Evolutionary conservation across 2,113 vertebrate genomes (phyloP).

Genomic region (Zootoca vivipara): DNA sequence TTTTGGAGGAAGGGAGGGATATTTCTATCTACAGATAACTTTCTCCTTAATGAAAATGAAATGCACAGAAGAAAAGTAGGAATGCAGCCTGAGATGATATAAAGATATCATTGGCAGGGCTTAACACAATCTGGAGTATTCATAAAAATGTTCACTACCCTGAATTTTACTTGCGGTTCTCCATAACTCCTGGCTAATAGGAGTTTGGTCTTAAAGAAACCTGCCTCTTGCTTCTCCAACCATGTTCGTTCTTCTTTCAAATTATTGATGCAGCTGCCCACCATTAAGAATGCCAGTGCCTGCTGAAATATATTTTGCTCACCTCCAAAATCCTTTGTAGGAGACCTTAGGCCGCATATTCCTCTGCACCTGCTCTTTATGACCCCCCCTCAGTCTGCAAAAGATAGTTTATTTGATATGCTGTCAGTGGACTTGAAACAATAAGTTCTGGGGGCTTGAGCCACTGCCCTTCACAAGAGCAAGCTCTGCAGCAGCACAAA

Average conservation of each 20-base stretch:
- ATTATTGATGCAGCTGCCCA: background rate
- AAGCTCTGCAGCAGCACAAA: background rate
- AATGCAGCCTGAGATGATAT: background rate
- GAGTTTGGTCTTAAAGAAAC: background rate
- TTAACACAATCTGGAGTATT: background rate
- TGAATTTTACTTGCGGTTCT: background rate
- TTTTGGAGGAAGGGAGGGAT: no score
- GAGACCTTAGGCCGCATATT: background rate
- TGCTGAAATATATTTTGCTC: background rate
- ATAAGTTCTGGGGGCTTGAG: background rate
- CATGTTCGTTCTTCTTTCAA: background rate
- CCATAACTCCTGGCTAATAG: background rate
- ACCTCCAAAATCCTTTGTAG: background rate
- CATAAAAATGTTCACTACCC: background rate
- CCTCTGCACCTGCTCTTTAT: background rate
- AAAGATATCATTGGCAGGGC: no score
- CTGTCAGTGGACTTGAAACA: background rate
- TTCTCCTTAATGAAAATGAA: background rate
- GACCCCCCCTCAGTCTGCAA: background rate
- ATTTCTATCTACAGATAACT: background rate
- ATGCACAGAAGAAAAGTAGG: background rate
- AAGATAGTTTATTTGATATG: background rate
- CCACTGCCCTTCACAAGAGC: background rate
- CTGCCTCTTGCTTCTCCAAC: background rate
- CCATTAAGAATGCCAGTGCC: background rate